Conservation (phyloP, 2,113 vertebrate species). For the Scortum barcoo region DNA sequence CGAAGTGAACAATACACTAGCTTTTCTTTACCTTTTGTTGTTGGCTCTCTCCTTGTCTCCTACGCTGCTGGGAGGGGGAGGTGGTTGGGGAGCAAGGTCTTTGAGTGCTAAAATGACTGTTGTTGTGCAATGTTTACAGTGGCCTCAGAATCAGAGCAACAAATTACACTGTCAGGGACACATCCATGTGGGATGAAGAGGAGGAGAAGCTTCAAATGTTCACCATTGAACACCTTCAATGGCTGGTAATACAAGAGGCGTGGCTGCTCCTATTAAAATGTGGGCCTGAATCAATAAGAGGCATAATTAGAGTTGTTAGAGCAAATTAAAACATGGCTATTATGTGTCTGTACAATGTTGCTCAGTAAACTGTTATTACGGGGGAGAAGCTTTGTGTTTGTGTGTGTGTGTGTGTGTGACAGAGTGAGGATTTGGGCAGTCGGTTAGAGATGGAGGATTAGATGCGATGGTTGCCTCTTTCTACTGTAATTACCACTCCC, state of each 20-base stretch:
- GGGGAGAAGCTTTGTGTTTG: slow-evolving; percentile 89
- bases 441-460: slow-evolving; percentile 83
- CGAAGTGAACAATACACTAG: slow-evolving; percentile 80
- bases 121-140: slow-evolving; percentile 93
- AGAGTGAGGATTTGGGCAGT: slow-evolving; percentile 65
- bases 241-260: slow-evolving; percentile 98
- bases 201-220: slow-evolving; percentile 95
- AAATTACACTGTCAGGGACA: slow-evolving; percentile 98
- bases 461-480: slow-evolving; percentile 93
- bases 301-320: slow-evolving; percentile 99
- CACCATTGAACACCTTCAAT: slow-evolving; percentile 99
- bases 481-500: slow-evolving; percentile 95
- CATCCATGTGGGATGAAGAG: slow-evolving; percentile 89
- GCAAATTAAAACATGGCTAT: slow-evolving; percentile 99
- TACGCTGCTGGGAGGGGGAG: slow-evolving; percentile 54
- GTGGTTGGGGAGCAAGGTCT: slow-evolving; percentile 52
- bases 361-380: slow-evolving; percentile 98
- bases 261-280: slow-evolving; percentile 98
- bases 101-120: slow-evolving; percentile 90
- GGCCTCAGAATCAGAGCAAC: slow-evolving; percentile 88
- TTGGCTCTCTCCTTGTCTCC: slow-evolving; percentile 44
- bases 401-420: slow-evolving; percentile 76
- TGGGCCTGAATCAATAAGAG: slow-evolving; percentile 99
- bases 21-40: slow-evolving; percentile 75
- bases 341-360: slow-evolving; percentile 97